These are phyloP conservation scores for Pyrgilauda ruficollis DNA, from an alignment of 2,113 vertebrate species.

Conservation along the genomic window DNA sequence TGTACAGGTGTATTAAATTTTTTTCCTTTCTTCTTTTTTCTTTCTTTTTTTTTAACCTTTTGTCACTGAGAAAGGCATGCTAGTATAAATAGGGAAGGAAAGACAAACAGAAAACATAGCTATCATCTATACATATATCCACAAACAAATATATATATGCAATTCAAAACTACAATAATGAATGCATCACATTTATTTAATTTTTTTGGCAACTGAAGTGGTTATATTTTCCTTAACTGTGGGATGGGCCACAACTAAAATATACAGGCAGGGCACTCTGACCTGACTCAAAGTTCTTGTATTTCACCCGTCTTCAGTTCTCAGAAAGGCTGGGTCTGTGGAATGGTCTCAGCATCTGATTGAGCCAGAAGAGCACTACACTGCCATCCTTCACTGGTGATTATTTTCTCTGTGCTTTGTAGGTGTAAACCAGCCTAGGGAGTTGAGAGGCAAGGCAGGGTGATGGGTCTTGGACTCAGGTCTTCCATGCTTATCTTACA, in stretches of 20 bases:
- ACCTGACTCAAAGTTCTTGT: not conserved
- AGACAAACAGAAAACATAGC: not conserved
- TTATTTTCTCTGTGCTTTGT: not conserved
- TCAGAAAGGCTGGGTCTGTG: not conserved
- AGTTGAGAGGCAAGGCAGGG: not conserved
- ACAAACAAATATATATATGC: not conserved
- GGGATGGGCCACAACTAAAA: not conserved
- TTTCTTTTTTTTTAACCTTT: not conserved
- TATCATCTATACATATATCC: not conserved
- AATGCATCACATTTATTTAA: not conserved
- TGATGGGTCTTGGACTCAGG: not conserved
- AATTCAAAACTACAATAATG: not conserved
- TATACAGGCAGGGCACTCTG: too few relatives aligned
- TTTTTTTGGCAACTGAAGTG: not conserved
- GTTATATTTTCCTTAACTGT: not conserved
- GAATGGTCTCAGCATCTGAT: not conserved
- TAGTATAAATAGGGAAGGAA: not conserved
- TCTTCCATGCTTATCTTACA: not conserved
- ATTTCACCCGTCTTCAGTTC: not conserved
- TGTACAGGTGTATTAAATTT: not conserved
- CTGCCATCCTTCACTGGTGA: fast-evolving
- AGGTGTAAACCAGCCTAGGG: not conserved
- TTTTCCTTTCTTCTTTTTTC: not conserved
- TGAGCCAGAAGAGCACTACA: not conserved
- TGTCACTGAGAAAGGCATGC: not conserved